Base-by-base conservation (phyloP, 1,140 invertebrate genomes). In the Drosophila mauritiana region DNA sequence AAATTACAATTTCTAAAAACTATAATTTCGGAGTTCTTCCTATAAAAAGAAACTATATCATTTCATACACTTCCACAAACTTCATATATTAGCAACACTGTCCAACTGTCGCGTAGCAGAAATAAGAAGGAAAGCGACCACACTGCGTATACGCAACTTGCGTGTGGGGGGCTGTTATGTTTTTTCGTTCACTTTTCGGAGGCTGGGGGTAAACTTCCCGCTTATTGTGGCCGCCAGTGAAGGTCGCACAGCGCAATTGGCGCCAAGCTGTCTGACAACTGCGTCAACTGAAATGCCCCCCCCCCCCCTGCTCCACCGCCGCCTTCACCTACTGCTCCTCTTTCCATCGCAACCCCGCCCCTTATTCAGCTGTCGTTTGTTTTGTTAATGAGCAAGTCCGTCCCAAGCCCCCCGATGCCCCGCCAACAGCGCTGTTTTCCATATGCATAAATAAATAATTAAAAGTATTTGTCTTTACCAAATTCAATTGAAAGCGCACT, bases 401-500 rank as follows among this genome's bases (percentile, higher is more conserved):
- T 13, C 15, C 15, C 49, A 5, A 8, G 11, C 7, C 53, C 17
- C n/a, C 12, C 4, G 45, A n/a, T 20, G 20, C 45, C 45, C 45
- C 20, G 22, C 45, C 45, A n/a, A 10, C 48, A 31, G n/a, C 48
- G 22, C 17, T 25, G n/a, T 39, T 34, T 10, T n/a, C 59, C 42
- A 58, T 59, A 68, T 77, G 55, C 52, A 76, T 77, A 77, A 59
- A 77, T 76, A 76, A 57, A 76, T 68, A 68, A 76, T 74, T 73
- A 73, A 73, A 73, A 53, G 48, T 73, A 73, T 73, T 73, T 73
- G 72, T 74, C 37, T 73, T 73, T 54, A 17, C 49, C n/a, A 74
- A 74, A 74, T 74, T 75, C 43, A 75, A 75, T 75, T 75, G 17
- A 75, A 73, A 63, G 45, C 31, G 51, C 52, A 43, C 34, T 34